These are phyloP conservation scores for Rhynchotus rufescens DNA, from an alignment of 2,797 vertebrate species.

Conservation along the genomic window DNA sequence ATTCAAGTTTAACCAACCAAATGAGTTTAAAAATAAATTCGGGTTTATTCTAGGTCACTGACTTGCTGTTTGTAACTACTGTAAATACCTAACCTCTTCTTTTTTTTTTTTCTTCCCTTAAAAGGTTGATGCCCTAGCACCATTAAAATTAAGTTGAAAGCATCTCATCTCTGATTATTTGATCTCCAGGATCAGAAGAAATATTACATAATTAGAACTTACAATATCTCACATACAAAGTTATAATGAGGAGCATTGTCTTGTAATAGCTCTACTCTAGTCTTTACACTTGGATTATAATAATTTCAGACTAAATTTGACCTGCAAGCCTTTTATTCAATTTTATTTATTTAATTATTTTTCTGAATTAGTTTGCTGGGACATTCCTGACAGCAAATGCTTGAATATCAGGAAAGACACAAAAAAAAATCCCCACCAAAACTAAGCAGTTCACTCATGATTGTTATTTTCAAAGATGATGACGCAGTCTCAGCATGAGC, in stretches of 20 bases:
- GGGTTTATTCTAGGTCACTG: background rate
- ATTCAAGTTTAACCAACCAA: background rate
- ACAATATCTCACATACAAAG: background rate
- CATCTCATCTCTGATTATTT: background rate
- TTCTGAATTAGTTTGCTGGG: background rate
- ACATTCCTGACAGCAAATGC: background rate
- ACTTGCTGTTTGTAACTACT: background rate
- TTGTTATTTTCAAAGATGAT: background rate
- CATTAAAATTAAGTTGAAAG: background rate
- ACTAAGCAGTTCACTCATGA: background rate
- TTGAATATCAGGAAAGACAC: background rate
- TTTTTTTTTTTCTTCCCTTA: background rate
- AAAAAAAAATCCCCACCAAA: background rate
- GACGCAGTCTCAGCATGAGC: background rate
- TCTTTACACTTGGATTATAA: background rate
- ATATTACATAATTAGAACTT: background rate
- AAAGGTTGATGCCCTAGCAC: background rate
- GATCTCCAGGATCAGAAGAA: background rate
- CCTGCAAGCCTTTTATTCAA: background rate
- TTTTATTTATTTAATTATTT: background rate
- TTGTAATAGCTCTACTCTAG: background rate
- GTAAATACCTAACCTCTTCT: background rate
- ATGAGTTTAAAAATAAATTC: background rate
- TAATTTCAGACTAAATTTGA: background rate
- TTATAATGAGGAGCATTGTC: background rate